Percentiles rank a stretch among this genome's conserved stretches.
phyloP scores from a whole-genome alignment of 2,888 invertebrate species.

The Chaitophorus viminalis region DNA sequence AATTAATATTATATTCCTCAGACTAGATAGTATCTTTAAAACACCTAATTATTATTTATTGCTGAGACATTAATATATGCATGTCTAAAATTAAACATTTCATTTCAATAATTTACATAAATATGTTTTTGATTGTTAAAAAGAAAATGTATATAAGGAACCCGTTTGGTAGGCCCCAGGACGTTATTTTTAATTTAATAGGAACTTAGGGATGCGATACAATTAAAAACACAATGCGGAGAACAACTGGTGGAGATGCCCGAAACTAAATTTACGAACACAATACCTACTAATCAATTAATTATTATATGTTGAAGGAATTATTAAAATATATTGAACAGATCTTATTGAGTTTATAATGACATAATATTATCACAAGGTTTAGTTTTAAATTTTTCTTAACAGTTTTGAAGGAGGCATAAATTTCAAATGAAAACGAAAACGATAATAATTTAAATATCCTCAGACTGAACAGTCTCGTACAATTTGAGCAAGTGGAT shows the following conservation, averaged over 20 bases:
- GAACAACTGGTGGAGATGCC: constrained; percentile 56
- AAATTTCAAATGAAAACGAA: constrained; percentile 36
- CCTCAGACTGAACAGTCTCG: constrained; percentile 60
- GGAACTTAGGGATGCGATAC: constrained; percentile 57
- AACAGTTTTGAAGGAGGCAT: constrained; percentile 39
- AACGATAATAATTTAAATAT: constrained; percentile 27
- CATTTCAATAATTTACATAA: constrained; percentile 35
- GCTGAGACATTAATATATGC: constrained; percentile 42
- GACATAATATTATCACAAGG: constrained; percentile 54
- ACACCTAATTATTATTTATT: constrained; percentile 60
- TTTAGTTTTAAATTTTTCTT: constrained; percentile 22
- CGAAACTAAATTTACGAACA: constrained; percentile 61
- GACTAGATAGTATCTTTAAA: constrained; percentile 53
- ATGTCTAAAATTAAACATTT: constrained; percentile 53
- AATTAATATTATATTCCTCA: constrained; percentile 59
- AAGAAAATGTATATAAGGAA: constrained; percentile 46
- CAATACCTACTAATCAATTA: constrained; percentile 31
- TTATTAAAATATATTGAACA: constrained; percentile 37
- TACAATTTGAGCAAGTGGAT: constrained; percentile 61
- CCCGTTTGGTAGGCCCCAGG: constrained; percentile 29
- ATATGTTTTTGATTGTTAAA: constrained; percentile 57
- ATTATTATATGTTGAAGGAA: constrained; percentile 39
- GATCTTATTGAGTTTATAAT: constrained; percentile 24
- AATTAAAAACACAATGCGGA: constrained; percentile 57
- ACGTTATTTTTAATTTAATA: constrained; percentile 56